Percentiles rank a stretch among this genome's conserved stretches.
These are phyloP conservation scores for Drosophila pectinifera DNA, from an alignment of 1,140 invertebrate genomes.

Conservation along the genomic window DNA sequence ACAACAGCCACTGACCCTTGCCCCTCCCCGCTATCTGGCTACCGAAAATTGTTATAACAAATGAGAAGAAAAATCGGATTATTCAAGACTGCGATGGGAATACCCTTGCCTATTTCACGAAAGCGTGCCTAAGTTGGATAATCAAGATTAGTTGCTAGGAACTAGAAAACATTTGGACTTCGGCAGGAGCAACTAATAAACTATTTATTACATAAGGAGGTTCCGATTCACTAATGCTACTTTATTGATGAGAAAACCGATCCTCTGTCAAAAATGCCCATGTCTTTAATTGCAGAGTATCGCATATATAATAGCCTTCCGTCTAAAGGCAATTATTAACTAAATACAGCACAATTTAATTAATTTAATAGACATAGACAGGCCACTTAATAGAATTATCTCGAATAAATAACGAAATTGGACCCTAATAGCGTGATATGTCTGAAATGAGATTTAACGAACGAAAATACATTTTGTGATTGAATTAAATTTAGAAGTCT, in stretches of 20 bases:
- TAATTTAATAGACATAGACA: conserved; percentile 34
- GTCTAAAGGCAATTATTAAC: conserved; percentile 52
- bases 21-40: background rate
- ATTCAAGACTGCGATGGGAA: background rate
- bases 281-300: background rate
- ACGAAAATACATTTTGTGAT: background rate
- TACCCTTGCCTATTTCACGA: background rate
- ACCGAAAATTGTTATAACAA: conserved; percentile 6
- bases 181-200: too few species aligned
- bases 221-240: too few species aligned
- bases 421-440: conserved; percentile 8
- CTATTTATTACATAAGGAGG: too few species aligned
- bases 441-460: background rate
- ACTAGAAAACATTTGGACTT: too few species aligned
- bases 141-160: too few species aligned
- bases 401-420: conserved; percentile 13
- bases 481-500: background rate
- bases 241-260: background rate
- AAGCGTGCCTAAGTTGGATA: too few species aligned
- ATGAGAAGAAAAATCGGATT: background rate
- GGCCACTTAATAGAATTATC: conserved; percentile 35
- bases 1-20: conserved; percentile 9
- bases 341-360: conserved; percentile 45
- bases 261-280: background rate
- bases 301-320: background rate